Evolutionary conservation across 2,113 vertebrate genomes (phyloP).

Genomic region (Alectura lathami): DNA sequence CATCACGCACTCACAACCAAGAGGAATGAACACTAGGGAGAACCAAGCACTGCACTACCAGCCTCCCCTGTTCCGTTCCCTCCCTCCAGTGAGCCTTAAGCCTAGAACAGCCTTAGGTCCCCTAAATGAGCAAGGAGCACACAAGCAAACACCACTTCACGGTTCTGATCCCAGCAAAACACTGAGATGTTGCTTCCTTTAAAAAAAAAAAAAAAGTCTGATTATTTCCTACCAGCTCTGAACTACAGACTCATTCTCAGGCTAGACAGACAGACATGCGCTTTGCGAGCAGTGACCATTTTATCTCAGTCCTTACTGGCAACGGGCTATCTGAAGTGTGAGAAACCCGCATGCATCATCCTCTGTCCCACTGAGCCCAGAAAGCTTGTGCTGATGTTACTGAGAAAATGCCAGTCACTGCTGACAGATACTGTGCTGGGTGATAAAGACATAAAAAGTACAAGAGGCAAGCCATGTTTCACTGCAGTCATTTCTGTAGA

Average conservation of each 20-base stretch:
- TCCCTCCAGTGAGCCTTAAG: accelerated
- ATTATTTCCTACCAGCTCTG: neutral
- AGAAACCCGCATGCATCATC: neutral
- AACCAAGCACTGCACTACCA: neutral
- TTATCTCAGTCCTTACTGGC: neutral
- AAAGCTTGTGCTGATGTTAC: neutral
- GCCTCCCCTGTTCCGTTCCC: neutral
- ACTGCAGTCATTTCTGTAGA: neutral
- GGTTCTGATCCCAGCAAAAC: neutral
- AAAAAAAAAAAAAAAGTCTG: too few relatives aligned
- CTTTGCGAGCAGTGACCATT: neutral
- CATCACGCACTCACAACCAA: neutral
- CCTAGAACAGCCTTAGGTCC: neutral
- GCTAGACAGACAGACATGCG: accelerated
- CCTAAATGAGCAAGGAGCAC: neutral
- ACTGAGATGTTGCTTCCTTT: neutral
- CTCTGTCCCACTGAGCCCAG: neutral
- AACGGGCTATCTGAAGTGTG: neutral
- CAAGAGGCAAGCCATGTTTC: neutral
- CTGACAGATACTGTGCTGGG: neutral
- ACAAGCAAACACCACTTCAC: neutral
- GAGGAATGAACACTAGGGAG: neutral
- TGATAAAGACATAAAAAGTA: neutral
- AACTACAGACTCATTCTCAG: neutral
- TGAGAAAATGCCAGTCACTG: neutral